Conservation (phyloP, 1,140 invertebrate species). For the Lanistes nyassanus region DNA sequence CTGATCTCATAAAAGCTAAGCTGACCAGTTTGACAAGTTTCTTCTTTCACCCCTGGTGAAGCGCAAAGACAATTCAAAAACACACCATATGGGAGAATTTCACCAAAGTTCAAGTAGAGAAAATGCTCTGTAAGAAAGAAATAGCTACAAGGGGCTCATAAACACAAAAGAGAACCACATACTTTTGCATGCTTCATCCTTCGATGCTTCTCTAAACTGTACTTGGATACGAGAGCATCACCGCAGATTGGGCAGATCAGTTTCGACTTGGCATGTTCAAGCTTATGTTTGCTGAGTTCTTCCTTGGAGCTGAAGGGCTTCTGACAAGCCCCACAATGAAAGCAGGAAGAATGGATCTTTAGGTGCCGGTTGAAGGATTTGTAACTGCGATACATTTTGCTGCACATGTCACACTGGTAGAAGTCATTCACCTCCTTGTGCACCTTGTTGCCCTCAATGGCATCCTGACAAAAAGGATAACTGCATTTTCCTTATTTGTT, state of each 20-base stretch:
- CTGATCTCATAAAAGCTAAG: too few relatives aligned
- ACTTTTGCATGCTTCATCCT: conserved; percentile 11
- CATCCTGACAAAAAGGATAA: background rate
- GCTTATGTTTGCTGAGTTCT: background rate
- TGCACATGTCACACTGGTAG: conserved; percentile 6
- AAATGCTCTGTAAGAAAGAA: too few relatives aligned
- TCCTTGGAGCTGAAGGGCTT: conserved; percentile 1
- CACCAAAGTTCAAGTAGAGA: too few relatives aligned
- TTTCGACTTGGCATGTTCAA: background rate
- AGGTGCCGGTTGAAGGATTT: conserved; percentile 4
- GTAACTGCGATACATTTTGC: conserved; percentile 11
- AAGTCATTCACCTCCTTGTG: background rate
- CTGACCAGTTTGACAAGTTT: too few relatives aligned
- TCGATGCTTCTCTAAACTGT: conserved; percentile 3
- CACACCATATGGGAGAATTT: too few relatives aligned
- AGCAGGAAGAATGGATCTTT: background rate
- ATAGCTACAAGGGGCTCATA: too few relatives aligned
- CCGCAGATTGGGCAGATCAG: conserved; percentile 1
- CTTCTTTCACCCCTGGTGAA: too few relatives aligned
- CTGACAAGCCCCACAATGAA: conserved; percentile 1
- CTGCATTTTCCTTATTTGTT: too few relatives aligned
- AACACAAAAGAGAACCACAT: too few relatives aligned
- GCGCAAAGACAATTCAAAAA: too few relatives aligned
- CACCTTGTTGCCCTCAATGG: background rate
- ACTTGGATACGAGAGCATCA: background rate